phyloP scores from a whole-genome alignment of 35 echinoderm and acorn worm genomes.

The Lytechinus pictus region DNA sequence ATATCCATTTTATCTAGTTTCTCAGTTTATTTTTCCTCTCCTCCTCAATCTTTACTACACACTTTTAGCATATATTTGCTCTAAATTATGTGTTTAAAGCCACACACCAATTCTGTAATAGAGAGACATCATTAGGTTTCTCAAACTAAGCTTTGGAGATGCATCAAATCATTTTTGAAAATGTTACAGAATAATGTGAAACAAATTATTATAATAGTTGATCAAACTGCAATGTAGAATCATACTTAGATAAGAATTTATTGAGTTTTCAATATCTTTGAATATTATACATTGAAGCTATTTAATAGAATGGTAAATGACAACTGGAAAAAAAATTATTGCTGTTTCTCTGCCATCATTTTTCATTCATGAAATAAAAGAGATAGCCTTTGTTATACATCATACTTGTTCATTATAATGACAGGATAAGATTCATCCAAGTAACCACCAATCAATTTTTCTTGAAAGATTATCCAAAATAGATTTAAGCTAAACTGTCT shows the following conservation, averaged over 20 bases:
- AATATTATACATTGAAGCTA: no score
- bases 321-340: no score
- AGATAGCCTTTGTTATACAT: not conserved
- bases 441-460: not conserved
- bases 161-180: no score
- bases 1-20: not conserved
- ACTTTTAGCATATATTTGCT: not conserved
- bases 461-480: not conserved
- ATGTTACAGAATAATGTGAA: no score
- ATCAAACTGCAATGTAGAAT: no score
- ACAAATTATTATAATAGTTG: no score
- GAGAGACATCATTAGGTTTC: not conserved
- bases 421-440: not conserved
- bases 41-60: not conserved
- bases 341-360: not conserved
- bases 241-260: not conserved
- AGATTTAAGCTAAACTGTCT: not conserved
- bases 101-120: not conserved
- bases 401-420: not conserved
- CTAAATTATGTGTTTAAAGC: constrained; percentile 5
- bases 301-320: not conserved
- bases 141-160: not conserved
- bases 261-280: not conserved
- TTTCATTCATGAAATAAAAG: not conserved
- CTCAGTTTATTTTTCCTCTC: not conserved